phyloP scores from a whole-genome alignment of 2,113 vertebrate genomes.

The Camelus bactrianus region DNA sequence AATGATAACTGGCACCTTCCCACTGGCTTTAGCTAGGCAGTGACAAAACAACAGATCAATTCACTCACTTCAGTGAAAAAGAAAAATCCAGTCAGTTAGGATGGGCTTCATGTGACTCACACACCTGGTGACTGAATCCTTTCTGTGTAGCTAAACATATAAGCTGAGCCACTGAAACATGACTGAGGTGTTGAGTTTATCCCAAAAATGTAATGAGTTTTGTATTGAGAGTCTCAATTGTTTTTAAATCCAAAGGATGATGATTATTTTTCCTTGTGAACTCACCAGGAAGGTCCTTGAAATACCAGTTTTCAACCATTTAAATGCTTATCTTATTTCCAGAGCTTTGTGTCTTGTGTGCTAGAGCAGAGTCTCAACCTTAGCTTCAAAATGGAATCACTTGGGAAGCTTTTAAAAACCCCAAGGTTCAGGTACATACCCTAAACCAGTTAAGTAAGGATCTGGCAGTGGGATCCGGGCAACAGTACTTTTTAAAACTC shows the following conservation, averaged over 20 bases:
- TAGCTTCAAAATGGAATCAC: constrained; percentile 54
- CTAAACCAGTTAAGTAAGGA: constrained; percentile 48
- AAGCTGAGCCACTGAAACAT: background rate
- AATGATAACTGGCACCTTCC: constrained; percentile 70
- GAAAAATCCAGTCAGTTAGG: constrained; percentile 57
- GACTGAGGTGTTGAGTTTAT: background rate
- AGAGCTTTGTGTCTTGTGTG: constrained; percentile 1
- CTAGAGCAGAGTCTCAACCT: constrained; percentile 4
- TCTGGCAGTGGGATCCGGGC: background rate
- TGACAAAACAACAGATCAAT: constrained; percentile 72
- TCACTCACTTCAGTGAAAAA: constrained; percentile 59
- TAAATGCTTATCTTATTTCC: background rate
- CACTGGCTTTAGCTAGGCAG: constrained; percentile 49
- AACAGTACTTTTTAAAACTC: background rate
- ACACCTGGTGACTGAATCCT: constrained; percentile 23
- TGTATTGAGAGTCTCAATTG: constrained; percentile 14
- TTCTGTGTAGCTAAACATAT: background rate
- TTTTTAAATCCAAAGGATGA: constrained; percentile 40
- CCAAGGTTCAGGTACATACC: constrained; percentile 1
- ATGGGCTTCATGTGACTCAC: constrained; percentile 51
- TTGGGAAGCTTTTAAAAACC: constrained; percentile 34
- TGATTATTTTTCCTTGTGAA: constrained; percentile 51
- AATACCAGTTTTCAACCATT: constrained; percentile 56
- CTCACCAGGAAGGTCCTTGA: constrained; percentile 41
- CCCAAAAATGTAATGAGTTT: constrained; percentile 1